Conservation (phyloP, 2,888 invertebrate genomes). For the Marronus borbonicus region DNA sequence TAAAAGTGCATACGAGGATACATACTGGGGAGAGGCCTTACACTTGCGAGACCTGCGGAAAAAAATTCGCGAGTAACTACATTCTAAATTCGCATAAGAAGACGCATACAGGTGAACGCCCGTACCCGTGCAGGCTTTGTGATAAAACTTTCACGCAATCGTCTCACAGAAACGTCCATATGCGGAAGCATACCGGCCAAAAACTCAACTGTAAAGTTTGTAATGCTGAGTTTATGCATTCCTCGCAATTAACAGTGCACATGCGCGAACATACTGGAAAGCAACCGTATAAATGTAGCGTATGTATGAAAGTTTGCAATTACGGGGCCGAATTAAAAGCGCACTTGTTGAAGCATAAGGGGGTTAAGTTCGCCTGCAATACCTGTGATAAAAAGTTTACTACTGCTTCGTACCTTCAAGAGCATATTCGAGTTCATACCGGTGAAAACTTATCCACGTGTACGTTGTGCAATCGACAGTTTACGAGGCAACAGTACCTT, state of each 20-base stretch:
- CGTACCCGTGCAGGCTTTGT: conserved; percentile 74
- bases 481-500: conserved; percentile 73
- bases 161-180: conserved; percentile 75
- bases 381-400: conserved; percentile 68
- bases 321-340: conserved; percentile 66
- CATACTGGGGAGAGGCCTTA: conserved; percentile 69
- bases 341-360: conserved; percentile 67
- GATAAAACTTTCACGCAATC: conserved; percentile 76
- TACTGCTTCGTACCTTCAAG: conserved; percentile 65
- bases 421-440: conserved; percentile 64
- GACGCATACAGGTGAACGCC: conserved; percentile 77
- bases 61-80: conserved; percentile 76
- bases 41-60: conserved; percentile 64
- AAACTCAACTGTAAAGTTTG: conserved; percentile 67
- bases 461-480: conserved; percentile 69
- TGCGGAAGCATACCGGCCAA: conserved; percentile 75
- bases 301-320: conserved; percentile 67
- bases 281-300: conserved; percentile 67
- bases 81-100: conserved; percentile 76
- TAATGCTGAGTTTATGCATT: conserved; percentile 66
- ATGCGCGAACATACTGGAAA: conserved; percentile 68
- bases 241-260: conserved; percentile 68
- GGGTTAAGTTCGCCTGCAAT: conserved; percentile 65
- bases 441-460: conserved; percentile 70
- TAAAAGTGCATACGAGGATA: conserved; percentile 72